Evolutionary conservation across 2,113 vertebrate species (phyloP).

Genomic region (Tricholaema leucomelas): DNA sequence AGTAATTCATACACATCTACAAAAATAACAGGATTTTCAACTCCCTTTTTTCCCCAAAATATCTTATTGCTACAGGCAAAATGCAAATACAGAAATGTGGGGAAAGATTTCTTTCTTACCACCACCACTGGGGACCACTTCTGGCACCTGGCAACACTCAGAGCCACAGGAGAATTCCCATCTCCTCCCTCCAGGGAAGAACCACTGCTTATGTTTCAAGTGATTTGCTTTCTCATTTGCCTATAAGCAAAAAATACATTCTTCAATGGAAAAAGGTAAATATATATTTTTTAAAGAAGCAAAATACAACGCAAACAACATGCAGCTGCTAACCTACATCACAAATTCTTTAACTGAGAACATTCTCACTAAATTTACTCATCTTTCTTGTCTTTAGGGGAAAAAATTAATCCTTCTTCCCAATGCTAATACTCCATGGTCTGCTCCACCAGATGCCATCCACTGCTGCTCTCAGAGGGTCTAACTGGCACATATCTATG

Average conservation of each 20-base stretch:
- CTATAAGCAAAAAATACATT: conserved; percentile 61
- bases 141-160: conserved; percentile 52
- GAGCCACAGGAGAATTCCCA: conserved; percentile 46
- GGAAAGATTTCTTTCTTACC: conserved; percentile 50
- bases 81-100: neutral
- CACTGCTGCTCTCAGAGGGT: neutral
- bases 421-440: neutral
- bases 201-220: conserved; percentile 49
- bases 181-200: conserved; percentile 38
- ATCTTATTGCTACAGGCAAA: conserved; percentile 21
- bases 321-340: neutral
- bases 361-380: neutral
- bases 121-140: conserved; percentile 45
- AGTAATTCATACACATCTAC: neutral
- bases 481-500: neutral
- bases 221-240: conserved; percentile 57
- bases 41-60: neutral
- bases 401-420: neutral
- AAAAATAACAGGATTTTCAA: neutral
- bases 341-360: neutral
- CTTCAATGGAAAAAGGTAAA: neutral
- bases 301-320: conserved; percentile 31
- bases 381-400: neutral
- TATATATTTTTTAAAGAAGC: conserved; percentile 14
- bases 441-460: neutral